These are phyloP conservation scores for Megalops cyprinoides DNA, from an alignment of 2,797 vertebrate species.

Conservation along the genomic window DNA sequence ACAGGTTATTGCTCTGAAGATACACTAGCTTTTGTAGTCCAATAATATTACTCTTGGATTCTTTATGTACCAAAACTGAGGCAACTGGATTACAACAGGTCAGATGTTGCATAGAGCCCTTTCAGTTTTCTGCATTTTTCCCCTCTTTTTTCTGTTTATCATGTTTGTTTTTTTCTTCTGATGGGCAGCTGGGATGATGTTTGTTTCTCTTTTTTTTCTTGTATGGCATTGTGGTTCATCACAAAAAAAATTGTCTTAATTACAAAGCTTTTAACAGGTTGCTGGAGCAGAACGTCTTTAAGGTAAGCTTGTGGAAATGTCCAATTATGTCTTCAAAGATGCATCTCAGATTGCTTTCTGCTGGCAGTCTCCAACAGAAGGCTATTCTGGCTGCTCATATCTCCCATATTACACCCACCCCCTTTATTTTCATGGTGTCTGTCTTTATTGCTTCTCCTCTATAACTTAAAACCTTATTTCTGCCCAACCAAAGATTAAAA, in stretches of 20 bases:
- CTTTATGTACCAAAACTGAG: background rate
- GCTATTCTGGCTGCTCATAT: background rate
- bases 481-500: background rate
- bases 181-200: background rate
- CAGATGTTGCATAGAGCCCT: background rate
- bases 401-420: background rate
- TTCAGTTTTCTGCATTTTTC: background rate
- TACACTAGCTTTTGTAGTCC: too few relatives aligned
- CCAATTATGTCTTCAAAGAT: slow-evolving; percentile 21
- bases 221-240: background rate
- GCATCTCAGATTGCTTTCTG: background rate
- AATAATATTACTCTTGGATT: background rate
- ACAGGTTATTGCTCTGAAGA: too few relatives aligned
- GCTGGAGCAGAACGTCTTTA: background rate
- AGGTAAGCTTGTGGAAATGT: background rate
- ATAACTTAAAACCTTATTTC: background rate
- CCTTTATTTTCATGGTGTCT: background rate
- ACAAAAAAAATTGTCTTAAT: background rate
- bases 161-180: background rate
- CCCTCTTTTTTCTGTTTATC: too few relatives aligned
- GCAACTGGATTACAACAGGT: background rate
- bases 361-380: background rate
- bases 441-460: background rate
- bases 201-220: background rate
- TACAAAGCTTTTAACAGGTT: background rate